Conservation (phyloP, 2,113 vertebrate species). For the Hippopotamus amphibius region DNA sequence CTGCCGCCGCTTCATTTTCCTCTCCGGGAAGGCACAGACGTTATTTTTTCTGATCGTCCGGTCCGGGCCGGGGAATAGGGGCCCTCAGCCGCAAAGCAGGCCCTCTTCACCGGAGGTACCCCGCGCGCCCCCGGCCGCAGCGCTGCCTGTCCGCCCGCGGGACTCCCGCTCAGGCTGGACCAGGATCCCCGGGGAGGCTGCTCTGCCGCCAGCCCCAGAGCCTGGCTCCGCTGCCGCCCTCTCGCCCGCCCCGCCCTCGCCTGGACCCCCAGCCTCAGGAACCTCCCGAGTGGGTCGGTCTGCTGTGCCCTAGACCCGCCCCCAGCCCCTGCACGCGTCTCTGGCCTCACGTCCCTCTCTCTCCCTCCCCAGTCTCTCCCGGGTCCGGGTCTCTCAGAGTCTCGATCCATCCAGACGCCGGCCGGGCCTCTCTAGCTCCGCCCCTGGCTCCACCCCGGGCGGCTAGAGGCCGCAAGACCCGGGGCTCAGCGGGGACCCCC, state of each 20-base stretch:
- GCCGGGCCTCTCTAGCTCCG: background rate
- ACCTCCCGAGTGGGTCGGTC: background rate
- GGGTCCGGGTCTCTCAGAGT: background rate
- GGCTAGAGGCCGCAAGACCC: background rate
- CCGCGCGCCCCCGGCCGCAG: background rate
- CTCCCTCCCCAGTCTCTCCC: background rate
- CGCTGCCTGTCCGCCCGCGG: background rate
- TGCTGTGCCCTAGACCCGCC: background rate
- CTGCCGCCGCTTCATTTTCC: background rate
- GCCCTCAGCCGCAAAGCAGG: background rate
- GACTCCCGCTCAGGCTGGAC: background rate
- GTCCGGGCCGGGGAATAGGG: background rate
- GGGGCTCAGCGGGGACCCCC: background rate
- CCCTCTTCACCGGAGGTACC: background rate
- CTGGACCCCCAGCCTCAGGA: background rate
- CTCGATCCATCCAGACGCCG: background rate
- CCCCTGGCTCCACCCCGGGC: background rate
- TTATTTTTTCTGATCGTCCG: background rate
- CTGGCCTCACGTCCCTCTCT: background rate
- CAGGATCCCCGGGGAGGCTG: conserved; percentile 5
- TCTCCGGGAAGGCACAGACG: background rate
- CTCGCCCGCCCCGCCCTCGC: background rate
- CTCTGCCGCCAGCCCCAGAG: background rate
- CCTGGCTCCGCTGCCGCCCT: background rate
- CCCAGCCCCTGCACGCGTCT: background rate